Conservation (phyloP, 1,140 invertebrate species). For the Euschistus heros region DNA sequence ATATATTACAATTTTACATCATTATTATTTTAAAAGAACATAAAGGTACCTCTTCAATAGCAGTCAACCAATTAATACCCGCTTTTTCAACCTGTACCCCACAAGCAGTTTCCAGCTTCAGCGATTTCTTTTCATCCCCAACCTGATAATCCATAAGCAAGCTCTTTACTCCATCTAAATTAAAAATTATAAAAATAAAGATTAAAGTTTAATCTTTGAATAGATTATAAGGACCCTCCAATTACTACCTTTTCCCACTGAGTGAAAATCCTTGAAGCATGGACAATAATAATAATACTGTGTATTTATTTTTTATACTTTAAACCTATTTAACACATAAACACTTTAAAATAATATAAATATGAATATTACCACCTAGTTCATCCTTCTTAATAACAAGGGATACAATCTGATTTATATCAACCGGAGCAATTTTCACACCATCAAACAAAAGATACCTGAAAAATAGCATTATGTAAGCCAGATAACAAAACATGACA, state of each 20-base stretch:
- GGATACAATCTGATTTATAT: constrained; percentile 17
- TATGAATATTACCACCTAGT: not conserved
- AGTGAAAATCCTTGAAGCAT: constrained; percentile 10
- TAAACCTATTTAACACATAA: not conserved
- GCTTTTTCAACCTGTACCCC: not conserved
- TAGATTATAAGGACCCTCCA: too few relatives aligned
- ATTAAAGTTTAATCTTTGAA: too few relatives aligned
- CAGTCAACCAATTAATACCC: not conserved
- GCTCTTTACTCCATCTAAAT: not conserved
- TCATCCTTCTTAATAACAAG: constrained; percentile 19
- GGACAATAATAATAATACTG: not conserved
- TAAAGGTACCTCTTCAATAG: constrained; percentile 8
- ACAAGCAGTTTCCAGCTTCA: not conserved
- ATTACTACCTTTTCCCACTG: too few relatives aligned
- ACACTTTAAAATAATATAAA: not conserved
- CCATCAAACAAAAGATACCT: constrained; percentile 26
- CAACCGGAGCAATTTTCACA: constrained; percentile 21
- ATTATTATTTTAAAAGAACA: too few relatives aligned
- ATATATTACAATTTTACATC: too few relatives aligned
- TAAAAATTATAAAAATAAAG: too few relatives aligned
- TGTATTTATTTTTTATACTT: too few relatives aligned
- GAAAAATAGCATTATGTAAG: not conserved
- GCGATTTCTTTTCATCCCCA: not conserved
- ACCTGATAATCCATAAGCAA: constrained; percentile 4
- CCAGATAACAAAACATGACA: too few relatives aligned